These are phyloP conservation scores for Pterois miles DNA, from an alignment of 2,797 vertebrate genomes.

Conservation along the genomic window DNA sequence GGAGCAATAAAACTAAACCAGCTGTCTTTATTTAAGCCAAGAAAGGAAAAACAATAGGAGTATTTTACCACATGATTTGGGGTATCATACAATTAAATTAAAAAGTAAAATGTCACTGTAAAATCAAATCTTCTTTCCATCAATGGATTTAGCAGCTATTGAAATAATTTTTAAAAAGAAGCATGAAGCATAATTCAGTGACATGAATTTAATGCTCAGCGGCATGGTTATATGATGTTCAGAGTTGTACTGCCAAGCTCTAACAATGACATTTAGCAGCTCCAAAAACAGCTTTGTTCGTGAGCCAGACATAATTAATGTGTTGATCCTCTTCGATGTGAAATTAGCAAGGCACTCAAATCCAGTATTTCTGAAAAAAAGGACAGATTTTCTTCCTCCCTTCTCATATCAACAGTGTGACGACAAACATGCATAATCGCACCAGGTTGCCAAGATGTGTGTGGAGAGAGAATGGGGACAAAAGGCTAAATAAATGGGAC, in stretches of 20 bases:
- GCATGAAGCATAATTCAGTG: constrained; percentile 51
- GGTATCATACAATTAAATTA: constrained; percentile 18
- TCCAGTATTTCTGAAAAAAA: constrained; percentile 36
- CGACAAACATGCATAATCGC: constrained; percentile 38
- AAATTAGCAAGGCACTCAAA: constrained; percentile 69
- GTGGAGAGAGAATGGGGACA: constrained; percentile 39
- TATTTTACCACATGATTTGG: constrained; percentile 36
- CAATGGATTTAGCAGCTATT: constrained; percentile 48
- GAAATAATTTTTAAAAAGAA: constrained; percentile 37
- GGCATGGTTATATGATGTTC: constrained; percentile 62
- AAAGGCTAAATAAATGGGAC: constrained; percentile 57
- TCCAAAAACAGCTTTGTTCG: constrained; percentile 75
- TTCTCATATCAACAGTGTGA: constrained; percentile 41
- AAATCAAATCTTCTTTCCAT: constrained; percentile 57
- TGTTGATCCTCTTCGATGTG: constrained; percentile 63
- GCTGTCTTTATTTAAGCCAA: constrained; percentile 59
- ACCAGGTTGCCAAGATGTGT: constrained; percentile 41
- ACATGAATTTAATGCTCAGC: constrained; percentile 54
- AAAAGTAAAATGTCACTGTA: constrained; percentile 34
- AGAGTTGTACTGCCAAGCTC: constrained; percentile 51
- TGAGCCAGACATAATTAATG: constrained; percentile 72
- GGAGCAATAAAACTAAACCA: constrained; percentile 44
- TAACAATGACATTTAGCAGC: constrained; percentile 70
- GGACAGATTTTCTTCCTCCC: constrained; percentile 34
- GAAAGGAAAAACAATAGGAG: constrained; percentile 37